Base-by-base conservation (phyloP, 2,888 invertebrate species). In the Hoplodrina blanda region DNA sequence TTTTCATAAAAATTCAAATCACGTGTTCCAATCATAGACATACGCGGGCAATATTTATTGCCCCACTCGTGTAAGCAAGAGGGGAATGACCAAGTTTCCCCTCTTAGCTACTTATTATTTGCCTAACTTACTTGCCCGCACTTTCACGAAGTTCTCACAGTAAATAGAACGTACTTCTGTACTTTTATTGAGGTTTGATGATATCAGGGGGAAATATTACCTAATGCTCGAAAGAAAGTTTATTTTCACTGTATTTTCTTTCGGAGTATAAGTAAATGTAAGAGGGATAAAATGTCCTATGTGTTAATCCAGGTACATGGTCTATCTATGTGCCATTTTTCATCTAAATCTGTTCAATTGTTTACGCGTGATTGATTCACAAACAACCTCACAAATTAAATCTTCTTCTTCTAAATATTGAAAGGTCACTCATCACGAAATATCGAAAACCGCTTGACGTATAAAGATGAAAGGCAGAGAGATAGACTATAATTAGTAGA, bases 81-180 rank as follows among this genome's bases (percentile, higher is more conserved):
- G 25, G 10, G 13, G 50, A 80, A 62, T 73, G 72, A 68, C 62
- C 67, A 83, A 80, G 69, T 78, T 75, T 56, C 61, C 30, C 55
- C 66, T 66, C 67, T 52, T 72, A 75, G 57, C 74, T 55, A 69
- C 80, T 75, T 78, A 80, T 80, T 62, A 78, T 74, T 67, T 80
- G 60, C 69, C 10, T 60, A 69, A 77, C 52, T 69, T 65, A 60
- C 62, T 69, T 33, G 2, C 50, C n/a, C 33, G 11, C 52, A 60
- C 55, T 59, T 50, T 41, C n/a, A n/a, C 2, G 25, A 68, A 74
- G 33, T 65, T 64, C 60, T 37, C 8, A 56, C 53, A 54, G 50
- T 61, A 68, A 79, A 76, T 62, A 79, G 8, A 56, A 62, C 52
- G 41, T 52, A n/a, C 2, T 62, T 30, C 11, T 4, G 15, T 69